Conservation (phyloP, 2,888 invertebrate species). For the Eristalis arbustorum region DNA sequence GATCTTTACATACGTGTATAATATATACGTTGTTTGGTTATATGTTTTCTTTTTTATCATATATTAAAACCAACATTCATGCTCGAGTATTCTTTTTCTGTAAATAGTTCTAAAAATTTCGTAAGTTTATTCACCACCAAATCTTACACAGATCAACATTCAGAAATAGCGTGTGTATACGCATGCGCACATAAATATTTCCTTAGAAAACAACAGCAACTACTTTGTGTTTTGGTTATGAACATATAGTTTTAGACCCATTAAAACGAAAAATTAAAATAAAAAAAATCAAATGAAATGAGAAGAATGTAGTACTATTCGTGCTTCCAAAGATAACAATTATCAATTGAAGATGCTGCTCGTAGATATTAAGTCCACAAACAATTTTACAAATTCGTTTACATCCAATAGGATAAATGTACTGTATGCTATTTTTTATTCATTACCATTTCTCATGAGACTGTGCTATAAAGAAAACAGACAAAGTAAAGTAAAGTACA, state of each 20-base stretch:
- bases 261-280: not conserved
- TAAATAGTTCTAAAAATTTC: slow-evolving; percentile 51
- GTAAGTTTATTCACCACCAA: slow-evolving; percentile 55
- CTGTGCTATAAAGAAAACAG: slow-evolving; percentile 63
- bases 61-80: slow-evolving; percentile 55
- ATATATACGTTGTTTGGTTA: slow-evolving; percentile 11
- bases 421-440: slow-evolving; percentile 55
- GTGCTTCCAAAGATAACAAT: slow-evolving; percentile 70
- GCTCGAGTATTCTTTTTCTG: slow-evolving; percentile 35
- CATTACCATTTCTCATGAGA: slow-evolving; percentile 65
- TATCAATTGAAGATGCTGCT: slow-evolving; percentile 69
- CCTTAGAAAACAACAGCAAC: slow-evolving; percentile 11
- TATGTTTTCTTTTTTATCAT: slow-evolving; percentile 43
- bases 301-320: slow-evolving; percentile 60
- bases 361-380: slow-evolving; percentile 61
- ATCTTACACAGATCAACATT: slow-evolving; percentile 48
- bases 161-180: not conserved
- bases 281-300: not conserved
- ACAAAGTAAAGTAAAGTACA: slow-evolving; percentile 16
- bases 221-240: not conserved
- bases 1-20: slow-evolving; percentile 27
- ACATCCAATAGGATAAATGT: slow-evolving; percentile 49
- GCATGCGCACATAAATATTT: not conserved
- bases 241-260: not conserved
- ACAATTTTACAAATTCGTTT: slow-evolving; percentile 43